phyloP scores from a whole-genome alignment of 1,140 invertebrate genomes.

The Mizuhopecten yessoensis region DNA sequence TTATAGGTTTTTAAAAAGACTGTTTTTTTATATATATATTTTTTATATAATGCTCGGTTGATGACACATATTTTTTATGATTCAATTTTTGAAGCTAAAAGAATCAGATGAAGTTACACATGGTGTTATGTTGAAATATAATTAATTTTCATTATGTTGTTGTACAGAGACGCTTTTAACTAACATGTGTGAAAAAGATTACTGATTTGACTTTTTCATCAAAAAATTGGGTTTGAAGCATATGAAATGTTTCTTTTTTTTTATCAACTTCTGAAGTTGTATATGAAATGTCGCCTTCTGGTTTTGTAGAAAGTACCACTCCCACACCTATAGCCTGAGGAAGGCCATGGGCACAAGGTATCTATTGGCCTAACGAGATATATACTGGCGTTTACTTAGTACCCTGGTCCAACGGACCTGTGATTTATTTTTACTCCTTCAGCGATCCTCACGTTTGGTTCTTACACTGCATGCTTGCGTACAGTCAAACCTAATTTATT shows the following conservation, averaged over 20 bases:
- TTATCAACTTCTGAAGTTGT: neutral
- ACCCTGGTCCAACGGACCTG: conserved; percentile 43
- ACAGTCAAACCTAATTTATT: conserved; percentile 24
- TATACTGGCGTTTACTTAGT: conserved; percentile 51
- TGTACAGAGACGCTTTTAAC: neutral
- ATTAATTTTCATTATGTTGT: neutral
- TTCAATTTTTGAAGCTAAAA: neutral
- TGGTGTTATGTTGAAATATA: neutral
- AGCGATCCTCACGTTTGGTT: conserved; percentile 50
- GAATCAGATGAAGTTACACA: neutral
- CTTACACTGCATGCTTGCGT: conserved; percentile 46
- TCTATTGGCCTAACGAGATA: conserved; percentile 41
- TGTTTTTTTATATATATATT: too few relatives aligned
- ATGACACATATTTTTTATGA: neutral
- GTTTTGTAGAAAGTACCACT: conserved; percentile 69
- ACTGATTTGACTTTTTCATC: neutral
- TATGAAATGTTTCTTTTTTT: too few relatives aligned
- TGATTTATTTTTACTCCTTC: conserved; percentile 48
- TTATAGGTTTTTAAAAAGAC: neutral
- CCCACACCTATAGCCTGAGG: conserved; percentile 70
- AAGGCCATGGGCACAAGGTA: conserved; percentile 71
- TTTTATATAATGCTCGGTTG: too few relatives aligned
- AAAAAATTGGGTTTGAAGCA: neutral
- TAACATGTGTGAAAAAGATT: neutral
- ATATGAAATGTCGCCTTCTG: conserved; percentile 41